These are phyloP conservation scores for Nannoperca australis DNA, from an alignment of 2,797 vertebrate species.

Conservation along the genomic window DNA sequence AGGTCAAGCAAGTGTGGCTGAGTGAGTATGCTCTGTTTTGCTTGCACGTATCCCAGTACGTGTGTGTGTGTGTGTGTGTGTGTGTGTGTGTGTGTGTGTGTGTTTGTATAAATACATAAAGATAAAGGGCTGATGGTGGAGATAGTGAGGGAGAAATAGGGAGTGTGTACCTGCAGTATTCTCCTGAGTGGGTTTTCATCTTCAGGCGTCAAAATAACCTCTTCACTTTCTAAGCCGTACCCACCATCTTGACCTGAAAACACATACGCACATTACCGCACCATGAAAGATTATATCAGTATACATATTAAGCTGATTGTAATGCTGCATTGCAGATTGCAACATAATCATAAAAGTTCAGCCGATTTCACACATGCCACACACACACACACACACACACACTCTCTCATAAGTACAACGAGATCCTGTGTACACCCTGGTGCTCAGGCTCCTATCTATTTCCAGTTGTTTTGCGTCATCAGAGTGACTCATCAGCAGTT, in stretches of 20 bases:
- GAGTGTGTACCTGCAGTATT: conserved; percentile 86
- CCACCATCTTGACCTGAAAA: conserved; percentile 84
- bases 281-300: conserved; percentile 43
- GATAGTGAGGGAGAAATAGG: conserved; percentile 29
- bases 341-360: conserved; percentile 57
- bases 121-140: conserved; percentile 18
- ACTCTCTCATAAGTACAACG: conserved; percentile 34
- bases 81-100: background rate
- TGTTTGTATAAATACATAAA: conserved; percentile 31
- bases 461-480: conserved; percentile 79
- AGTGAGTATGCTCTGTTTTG: conserved; percentile 60
- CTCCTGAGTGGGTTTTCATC: conserved; percentile 88
- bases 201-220: conserved; percentile 83
- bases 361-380: conserved; percentile 38
- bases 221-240: conserved; percentile 83
- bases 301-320: conserved; percentile 54
- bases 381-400: conserved; percentile 30
- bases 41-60: conserved; percentile 31
- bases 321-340: conserved; percentile 58
- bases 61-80: background rate
- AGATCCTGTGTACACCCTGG: conserved; percentile 51
- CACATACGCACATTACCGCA: conserved; percentile 51
- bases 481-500: conserved; percentile 77
- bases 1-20: conserved; percentile 71
- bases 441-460: conserved; percentile 73